These are phyloP conservation scores for Cephalopterus ornatus DNA, from an alignment of 2,113 vertebrate genomes.

Conservation along the genomic window DNA sequence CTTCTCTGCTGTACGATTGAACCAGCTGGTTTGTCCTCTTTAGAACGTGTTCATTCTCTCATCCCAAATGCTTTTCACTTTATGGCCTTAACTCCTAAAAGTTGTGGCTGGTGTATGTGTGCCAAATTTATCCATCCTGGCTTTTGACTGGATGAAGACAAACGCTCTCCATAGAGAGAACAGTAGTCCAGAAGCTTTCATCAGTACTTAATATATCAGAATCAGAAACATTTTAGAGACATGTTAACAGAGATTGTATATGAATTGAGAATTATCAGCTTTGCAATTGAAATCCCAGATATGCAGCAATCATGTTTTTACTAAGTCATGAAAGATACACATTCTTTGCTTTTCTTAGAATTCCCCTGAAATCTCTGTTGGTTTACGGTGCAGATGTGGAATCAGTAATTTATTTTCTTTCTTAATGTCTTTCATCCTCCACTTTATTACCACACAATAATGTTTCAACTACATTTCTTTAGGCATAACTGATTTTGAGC, in stretches of 20 bases:
- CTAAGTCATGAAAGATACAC: neutral
- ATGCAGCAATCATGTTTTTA: neutral
- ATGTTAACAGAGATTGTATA: neutral
- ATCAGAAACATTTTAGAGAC: neutral
- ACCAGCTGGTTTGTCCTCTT: neutral
- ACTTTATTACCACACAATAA: neutral
- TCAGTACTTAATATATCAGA: neutral
- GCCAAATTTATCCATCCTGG: neutral
- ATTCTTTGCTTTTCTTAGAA: neutral
- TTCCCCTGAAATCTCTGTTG: neutral
- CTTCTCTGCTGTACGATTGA: neutral
- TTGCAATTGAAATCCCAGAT: neutral
- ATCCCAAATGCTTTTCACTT: neutral
- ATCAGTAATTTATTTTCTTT: neutral
- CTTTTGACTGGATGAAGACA: neutral
- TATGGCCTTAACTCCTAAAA: neutral
- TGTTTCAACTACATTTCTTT: constrained; percentile 8
- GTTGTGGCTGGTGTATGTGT: neutral
- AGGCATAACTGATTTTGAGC: neutral
- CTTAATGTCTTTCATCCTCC: neutral
- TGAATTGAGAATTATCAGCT: neutral
- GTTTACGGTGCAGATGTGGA: neutral
- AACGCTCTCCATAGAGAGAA: neutral
- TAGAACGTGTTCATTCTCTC: neutral
- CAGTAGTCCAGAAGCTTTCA: neutral